Base-by-base conservation (phyloP, 2,888 invertebrate genomes). In the Dynastes grantii region DNA sequence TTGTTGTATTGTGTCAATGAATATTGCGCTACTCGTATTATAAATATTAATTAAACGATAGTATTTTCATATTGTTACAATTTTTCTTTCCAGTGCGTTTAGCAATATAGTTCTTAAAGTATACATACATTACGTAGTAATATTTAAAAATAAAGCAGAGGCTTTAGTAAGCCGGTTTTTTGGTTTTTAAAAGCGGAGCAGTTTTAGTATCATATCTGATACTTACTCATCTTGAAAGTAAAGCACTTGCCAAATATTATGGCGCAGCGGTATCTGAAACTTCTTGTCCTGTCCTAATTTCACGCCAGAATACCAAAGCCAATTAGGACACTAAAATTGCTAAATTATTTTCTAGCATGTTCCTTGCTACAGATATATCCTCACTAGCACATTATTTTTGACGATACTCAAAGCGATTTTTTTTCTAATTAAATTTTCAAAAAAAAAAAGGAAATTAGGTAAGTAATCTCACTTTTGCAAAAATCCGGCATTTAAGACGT, bases 161-260 rank as follows among this genome's bases (percentile, higher is more conserved):
- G 9, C 8, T 45, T 45, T 45, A 45, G 45, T 8, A 8, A 11
- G 8, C 45, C 45, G 45, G 11, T 8, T 45, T 45, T 45, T 11
- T 1, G 9, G 8, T 45, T 45, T 45, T 11, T 11, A 45, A 45
- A 45, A 45, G 45, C 1, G 8, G 11, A 45, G 11, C 45, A 45
- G 45, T 45, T 45, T 45, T 45, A 45, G 45, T 45, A 45, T 45
- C 45, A 8, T 45, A 45, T 45, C 45, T 8, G 11, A 45, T 58
- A 73, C 73, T 73, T 40, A 73, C 73, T 58, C 40, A 40, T 58
- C 16, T 13, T 22, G 11, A 37, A 37, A 29, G 37, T 16, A 8
- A 55, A 55, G 55, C 22, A 40, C 37, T 73, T 73, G 73, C 73
- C 58, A 73, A 73, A 73, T 73, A 58, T 58, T 73, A 45, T 58